Evolutionary conservation across 2,888 invertebrate species (phyloP).

Genomic region (Carpatolechia fugitivella): DNA sequence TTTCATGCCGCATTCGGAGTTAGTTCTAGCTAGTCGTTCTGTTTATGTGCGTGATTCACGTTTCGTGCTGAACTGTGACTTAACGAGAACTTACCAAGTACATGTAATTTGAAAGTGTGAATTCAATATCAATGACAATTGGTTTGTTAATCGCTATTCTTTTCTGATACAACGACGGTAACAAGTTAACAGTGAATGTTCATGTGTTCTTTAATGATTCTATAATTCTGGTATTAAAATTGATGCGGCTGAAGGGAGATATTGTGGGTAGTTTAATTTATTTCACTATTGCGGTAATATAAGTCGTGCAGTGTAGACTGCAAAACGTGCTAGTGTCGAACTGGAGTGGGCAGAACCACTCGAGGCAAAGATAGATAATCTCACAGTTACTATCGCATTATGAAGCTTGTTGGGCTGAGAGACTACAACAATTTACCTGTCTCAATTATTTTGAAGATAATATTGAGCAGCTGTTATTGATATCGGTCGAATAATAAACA

Average conservation of each 20-base stretch:
- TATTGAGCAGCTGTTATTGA: not conserved
- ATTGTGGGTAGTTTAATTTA: not conserved
- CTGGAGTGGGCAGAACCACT: slow-evolving; percentile 30
- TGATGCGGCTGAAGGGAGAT: not conserved
- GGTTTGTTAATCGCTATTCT: not conserved
- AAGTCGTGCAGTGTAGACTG: not conserved
- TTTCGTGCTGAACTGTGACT: slow-evolving; percentile 30
- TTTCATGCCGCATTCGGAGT: slow-evolving; percentile 57
- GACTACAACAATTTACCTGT: slow-evolving; percentile 1
- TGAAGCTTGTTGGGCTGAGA: slow-evolving; percentile 5
- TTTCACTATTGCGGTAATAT: slow-evolving; percentile 2
- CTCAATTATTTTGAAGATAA: not conserved
- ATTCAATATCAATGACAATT: not conserved
- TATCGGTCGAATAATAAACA: too few species aligned
- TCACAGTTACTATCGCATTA: slow-evolving; percentile 42
- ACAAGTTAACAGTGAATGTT: not conserved
- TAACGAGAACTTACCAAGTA: slow-evolving; percentile 40
- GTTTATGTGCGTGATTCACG: slow-evolving; percentile 64
- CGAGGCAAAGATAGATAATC: not conserved
- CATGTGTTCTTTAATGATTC: not conserved
- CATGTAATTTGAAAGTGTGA: not conserved
- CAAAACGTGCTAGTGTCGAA: slow-evolving; percentile 18
- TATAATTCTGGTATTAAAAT: too few species aligned
- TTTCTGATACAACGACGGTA: not conserved
- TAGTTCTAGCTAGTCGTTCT: slow-evolving; percentile 56